These are phyloP conservation scores for Polymixis flavicincta DNA, from an alignment of 2,888 invertebrate species.

Conservation along the genomic window DNA sequence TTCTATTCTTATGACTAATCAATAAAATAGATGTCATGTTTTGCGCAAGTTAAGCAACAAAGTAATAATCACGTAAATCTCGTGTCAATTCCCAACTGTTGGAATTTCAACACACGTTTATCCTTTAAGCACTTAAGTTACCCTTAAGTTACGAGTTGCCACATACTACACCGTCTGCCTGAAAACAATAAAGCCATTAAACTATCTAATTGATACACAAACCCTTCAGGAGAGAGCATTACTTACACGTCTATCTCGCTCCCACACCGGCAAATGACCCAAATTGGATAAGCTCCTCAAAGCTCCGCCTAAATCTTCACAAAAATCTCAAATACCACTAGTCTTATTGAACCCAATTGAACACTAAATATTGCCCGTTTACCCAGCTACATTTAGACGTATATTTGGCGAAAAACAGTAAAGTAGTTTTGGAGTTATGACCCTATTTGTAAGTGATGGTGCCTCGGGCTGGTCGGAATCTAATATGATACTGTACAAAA, in stretches of 20 bases:
- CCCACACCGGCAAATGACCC: slow-evolving; percentile 54
- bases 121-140: slow-evolving; percentile 47
- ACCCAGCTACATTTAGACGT: not conserved
- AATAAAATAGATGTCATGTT: not conserved
- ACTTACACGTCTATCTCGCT: slow-evolving; percentile 56
- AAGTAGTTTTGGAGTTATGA: slow-evolving; percentile 54
- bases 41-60: no score
- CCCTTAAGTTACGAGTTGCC: slow-evolving; percentile 42
- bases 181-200: slow-evolving; percentile 63
- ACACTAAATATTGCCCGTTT: not conserved
- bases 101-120: slow-evolving; percentile 32
- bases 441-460: slow-evolving; percentile 40
- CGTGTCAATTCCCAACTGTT: not conserved
- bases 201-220: slow-evolving; percentile 62
- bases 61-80: slow-evolving; percentile 1
- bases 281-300: slow-evolving; percentile 23
- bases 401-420: slow-evolving; percentile 28
- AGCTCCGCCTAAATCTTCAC: slow-evolving; percentile 11
- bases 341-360: not conserved
- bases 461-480: slow-evolving; percentile 48
- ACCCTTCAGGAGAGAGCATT: slow-evolving; percentile 66
- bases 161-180: slow-evolving; percentile 47
- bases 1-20: not conserved
- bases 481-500: slow-evolving; percentile 68
- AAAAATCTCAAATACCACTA: slow-evolving; percentile 33